Evolutionary conservation across 2,113 vertebrate genomes (phyloP).

Genomic region (Dipodomys spectabilis): DNA sequence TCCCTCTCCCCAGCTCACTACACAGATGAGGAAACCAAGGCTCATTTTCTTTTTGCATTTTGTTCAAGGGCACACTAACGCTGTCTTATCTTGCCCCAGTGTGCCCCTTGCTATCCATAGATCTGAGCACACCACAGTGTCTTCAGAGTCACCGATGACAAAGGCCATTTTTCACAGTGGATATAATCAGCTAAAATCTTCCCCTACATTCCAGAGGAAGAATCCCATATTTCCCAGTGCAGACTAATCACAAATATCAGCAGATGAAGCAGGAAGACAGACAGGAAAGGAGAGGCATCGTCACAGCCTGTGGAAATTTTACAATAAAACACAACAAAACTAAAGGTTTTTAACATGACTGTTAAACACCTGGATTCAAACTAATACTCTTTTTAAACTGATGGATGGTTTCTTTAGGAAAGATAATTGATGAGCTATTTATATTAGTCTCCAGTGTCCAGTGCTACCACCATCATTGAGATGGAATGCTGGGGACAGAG

Average conservation of each 20-base stretch:
- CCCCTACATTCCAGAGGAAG: slow-evolving; percentile 42
- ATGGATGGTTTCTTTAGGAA: slow-evolving; percentile 77
- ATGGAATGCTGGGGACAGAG: slow-evolving; percentile 81
- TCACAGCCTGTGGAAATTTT: not conserved
- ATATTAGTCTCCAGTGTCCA: slow-evolving; percentile 76
- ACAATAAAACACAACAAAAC: not conserved
- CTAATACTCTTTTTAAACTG: slow-evolving; percentile 69
- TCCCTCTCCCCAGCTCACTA: not conserved
- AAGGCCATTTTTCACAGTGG: slow-evolving; percentile 72
- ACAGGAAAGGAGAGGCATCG: not conserved
- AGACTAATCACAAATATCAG: slow-evolving; percentile 76
- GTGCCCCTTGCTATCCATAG: not conserved
- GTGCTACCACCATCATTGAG: slow-evolving; percentile 79
- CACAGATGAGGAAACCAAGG: slow-evolving; percentile 49
- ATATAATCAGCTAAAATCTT: slow-evolving; percentile 73
- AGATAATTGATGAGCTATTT: slow-evolving; percentile 82
- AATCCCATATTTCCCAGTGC: slow-evolving; percentile 70
- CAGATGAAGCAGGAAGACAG: slow-evolving; percentile 9
- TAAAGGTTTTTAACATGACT: slow-evolving; percentile 51
- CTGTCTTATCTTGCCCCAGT: not conserved
- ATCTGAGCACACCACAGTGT: slow-evolving; percentile 39
- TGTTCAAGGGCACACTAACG: not conserved
- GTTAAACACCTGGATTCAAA: slow-evolving; percentile 65
- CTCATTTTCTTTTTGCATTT: not conserved
- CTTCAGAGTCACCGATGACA: slow-evolving; percentile 12